These are phyloP conservation scores for Ennomos quercinarius DNA, from an alignment of 2,888 invertebrate genomes.

Conservation along the genomic window DNA sequence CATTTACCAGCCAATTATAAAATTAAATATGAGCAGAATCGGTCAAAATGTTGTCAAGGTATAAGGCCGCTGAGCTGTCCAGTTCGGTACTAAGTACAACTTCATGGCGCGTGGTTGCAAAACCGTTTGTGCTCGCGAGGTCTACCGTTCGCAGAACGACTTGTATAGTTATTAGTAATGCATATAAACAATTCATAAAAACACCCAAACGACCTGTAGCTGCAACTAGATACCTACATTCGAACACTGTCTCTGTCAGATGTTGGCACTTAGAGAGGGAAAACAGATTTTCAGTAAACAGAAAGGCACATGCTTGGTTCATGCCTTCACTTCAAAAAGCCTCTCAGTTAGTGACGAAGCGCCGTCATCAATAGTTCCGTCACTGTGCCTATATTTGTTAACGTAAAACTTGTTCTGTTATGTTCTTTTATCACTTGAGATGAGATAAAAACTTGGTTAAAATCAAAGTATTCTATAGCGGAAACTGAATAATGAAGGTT, in stretches of 20 bases:
- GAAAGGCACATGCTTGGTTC: conserved; percentile 10
- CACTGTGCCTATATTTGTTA: neutral
- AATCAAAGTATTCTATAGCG: neutral
- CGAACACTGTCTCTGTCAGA: conserved; percentile 20
- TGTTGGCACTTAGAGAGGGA: conserved; percentile 23
- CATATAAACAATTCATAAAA: too few species aligned
- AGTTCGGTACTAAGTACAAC: too few species aligned
- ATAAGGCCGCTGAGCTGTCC: too few species aligned
- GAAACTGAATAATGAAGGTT: conserved; percentile 62
- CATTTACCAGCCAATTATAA: too few species aligned
- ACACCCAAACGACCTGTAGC: too few species aligned
- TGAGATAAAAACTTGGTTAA: neutral
- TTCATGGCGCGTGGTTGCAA: too few species aligned
- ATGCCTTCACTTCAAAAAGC: neutral
- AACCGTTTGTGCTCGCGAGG: too few species aligned
- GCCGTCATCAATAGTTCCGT: conserved; percentile 7
- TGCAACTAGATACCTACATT: conserved; percentile 7
- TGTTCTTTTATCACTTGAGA: conserved; percentile 11
- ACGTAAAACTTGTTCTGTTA: conserved; percentile 13
- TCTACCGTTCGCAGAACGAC: too few species aligned
- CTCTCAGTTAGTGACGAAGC: conserved; percentile 13
- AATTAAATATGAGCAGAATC: too few species aligned
- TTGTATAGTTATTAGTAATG: too few species aligned
- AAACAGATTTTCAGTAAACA: neutral
- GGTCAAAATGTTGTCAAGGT: too few species aligned